phyloP scores from a whole-genome alignment of 2,888 invertebrate species.

The Hyppa rectilinea region DNA sequence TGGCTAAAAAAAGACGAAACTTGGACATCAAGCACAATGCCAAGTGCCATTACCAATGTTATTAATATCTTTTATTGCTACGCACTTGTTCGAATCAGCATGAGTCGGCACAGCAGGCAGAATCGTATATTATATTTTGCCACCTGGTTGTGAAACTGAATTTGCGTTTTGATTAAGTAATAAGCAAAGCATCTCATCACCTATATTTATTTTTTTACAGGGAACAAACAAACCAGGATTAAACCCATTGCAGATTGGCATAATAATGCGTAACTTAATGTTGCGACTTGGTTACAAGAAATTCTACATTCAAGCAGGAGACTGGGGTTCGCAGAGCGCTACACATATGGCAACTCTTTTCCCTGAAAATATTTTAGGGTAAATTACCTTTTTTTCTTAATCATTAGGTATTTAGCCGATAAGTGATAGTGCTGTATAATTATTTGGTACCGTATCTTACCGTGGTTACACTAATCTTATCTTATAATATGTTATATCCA shows the following conservation, averaged over 20 bases:
- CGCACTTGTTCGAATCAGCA: too few species aligned
- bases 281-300: conserved; percentile 91
- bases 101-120: too few species aligned
- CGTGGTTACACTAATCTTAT: conserved; percentile 10
- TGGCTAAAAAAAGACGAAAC: not conserved
- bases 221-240: conserved; percentile 91
- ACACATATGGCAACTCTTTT: conserved; percentile 91
- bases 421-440: not conserved
- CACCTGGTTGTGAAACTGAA: too few species aligned
- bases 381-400: conserved; percentile 51
- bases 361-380: conserved; percentile 90
- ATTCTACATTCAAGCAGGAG: conserved; percentile 94
- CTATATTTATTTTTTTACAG: conserved; percentile 71
- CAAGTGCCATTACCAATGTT: too few species aligned
- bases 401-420: not conserved
- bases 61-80: not conserved
- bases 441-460: conserved; percentile 28
- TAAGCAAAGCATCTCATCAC: not conserved
- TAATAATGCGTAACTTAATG: conserved; percentile 94
- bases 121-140: too few species aligned
- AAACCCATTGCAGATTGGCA: conserved; percentile 90
- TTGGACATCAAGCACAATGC: not conserved
- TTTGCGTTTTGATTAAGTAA: not conserved
- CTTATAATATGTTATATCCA: not conserved
- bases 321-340: conserved; percentile 93